A percentile compares a stretch with the other conserved stretches of the same genome.
Evolutionary conservation across 2,888 invertebrate species (phyloP).

Genomic region (Amiota communis): DNA sequence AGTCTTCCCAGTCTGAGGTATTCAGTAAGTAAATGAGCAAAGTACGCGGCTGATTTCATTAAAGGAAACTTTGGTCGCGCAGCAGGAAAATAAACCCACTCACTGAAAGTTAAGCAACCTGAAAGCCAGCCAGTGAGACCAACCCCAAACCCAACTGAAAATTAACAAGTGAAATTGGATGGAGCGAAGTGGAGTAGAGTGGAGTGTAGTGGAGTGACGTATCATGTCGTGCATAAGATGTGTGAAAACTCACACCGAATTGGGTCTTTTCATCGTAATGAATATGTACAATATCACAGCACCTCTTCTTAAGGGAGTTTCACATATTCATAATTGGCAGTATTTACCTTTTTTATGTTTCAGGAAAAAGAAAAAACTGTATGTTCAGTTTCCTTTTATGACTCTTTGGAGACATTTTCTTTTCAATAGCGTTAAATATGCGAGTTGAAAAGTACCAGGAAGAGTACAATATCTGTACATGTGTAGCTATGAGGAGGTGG

Average conservation of each 20-base stretch:
- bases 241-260: conserved; percentile 16
- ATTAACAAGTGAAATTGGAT: neutral
- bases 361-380: conserved; percentile 46
- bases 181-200: too few relatives aligned
- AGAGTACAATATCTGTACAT: too few relatives aligned
- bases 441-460: neutral
- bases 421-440: conserved; percentile 43
- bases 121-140: neutral
- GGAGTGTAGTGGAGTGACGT: too few relatives aligned
- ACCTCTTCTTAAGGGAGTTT: too few relatives aligned
- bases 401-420: conserved; percentile 57
- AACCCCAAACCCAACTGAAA: neutral
- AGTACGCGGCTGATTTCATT: conserved; percentile 16
- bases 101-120: conserved; percentile 9
- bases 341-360: too few relatives aligned
- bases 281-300: neutral
- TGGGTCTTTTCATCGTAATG: conserved; percentile 26
- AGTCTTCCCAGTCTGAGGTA: too few relatives aligned
- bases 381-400: conserved; percentile 68
- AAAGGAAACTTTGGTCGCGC: neutral
- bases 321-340: too few relatives aligned
- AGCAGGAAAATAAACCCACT: neutral
- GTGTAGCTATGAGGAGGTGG: too few relatives aligned
- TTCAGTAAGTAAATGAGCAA: neutral
- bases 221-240: neutral